Evolutionary conservation across 2,797 vertebrate genomes (phyloP).

Genomic region (Neosilurus hyrtlii): DNA sequence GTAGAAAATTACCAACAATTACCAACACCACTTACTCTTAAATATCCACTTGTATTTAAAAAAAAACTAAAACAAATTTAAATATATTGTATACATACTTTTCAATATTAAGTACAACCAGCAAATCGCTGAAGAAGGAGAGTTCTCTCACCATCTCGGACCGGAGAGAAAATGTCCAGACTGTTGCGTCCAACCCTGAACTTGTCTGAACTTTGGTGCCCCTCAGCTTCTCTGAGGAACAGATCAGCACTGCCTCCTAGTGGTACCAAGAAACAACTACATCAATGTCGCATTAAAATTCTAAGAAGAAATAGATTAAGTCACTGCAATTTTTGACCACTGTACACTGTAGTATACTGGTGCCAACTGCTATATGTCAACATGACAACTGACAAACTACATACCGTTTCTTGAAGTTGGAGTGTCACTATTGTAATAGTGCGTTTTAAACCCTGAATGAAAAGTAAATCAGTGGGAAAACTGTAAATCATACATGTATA

Average conservation of each 20-base stretch:
- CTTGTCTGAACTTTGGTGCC: constrained; percentile 70
- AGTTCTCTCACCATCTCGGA: constrained; percentile 67
- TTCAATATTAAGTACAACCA: neutral
- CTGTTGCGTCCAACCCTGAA: constrained; percentile 79
- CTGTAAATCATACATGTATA: neutral
- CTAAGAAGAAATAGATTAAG: neutral
- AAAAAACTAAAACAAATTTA: neutral
- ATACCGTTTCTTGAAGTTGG: constrained; percentile 53
- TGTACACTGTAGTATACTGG: neutral
- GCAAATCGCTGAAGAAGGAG: neutral
- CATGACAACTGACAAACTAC: constrained; percentile 11
- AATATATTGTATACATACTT: neutral
- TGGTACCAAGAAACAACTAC: neutral
- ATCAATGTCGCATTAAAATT: too few relatives aligned
- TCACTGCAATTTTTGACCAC: neutral
- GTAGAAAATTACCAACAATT: neutral
- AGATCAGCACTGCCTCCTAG: constrained; percentile 65
- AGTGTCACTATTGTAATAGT: constrained; percentile 44
- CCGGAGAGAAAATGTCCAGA: constrained; percentile 92
- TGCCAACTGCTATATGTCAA: too few relatives aligned
- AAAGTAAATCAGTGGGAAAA: neutral
- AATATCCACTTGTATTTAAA: neutral
- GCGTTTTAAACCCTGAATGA: constrained; percentile 47
- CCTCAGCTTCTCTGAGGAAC: constrained; percentile 80
- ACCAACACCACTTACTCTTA: neutral